phyloP scores from a whole-genome alignment of 2,797 vertebrate species.

The Falco naumanni region DNA sequence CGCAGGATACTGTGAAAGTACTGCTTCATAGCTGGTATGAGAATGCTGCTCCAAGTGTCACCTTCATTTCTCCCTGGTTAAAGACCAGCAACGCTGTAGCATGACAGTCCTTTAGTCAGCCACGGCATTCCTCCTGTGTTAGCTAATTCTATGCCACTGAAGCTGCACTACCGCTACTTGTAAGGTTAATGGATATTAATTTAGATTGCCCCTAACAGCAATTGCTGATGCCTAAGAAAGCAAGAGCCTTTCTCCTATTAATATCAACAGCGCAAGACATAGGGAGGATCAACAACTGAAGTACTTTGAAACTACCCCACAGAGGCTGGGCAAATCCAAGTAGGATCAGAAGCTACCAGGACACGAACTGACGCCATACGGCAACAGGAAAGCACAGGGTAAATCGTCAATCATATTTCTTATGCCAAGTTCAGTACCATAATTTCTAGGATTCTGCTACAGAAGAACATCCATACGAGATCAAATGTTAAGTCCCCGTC shows the following conservation, averaged over 20 bases:
- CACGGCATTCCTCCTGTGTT: background rate
- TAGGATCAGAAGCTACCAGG: background rate
- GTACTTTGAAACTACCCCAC: background rate
- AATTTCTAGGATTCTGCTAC: background rate
- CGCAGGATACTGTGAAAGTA: background rate
- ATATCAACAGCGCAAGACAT: background rate
- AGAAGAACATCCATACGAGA: background rate
- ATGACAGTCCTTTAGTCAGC: background rate
- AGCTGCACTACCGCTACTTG: background rate
- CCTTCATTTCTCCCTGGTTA: background rate
- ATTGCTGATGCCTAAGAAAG: background rate
- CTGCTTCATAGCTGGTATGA: background rate
- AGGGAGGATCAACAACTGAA: background rate
- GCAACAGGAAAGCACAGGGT: background rate
- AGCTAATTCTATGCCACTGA: background rate
- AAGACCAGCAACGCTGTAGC: background rate
- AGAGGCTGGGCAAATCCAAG: background rate
- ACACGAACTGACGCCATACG: background rate
- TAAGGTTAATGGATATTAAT: background rate
- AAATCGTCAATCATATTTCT: background rate
- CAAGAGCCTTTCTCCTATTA: background rate
- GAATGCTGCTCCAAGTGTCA: background rate
- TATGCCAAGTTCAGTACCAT: background rate
- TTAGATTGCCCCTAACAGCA: background rate
- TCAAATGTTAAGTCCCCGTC: background rate